Evolutionary conservation across 2,113 vertebrate genomes (phyloP), one percentile per base, ranked within the genome.

Genomic region (Petroica traversi): DNA sequence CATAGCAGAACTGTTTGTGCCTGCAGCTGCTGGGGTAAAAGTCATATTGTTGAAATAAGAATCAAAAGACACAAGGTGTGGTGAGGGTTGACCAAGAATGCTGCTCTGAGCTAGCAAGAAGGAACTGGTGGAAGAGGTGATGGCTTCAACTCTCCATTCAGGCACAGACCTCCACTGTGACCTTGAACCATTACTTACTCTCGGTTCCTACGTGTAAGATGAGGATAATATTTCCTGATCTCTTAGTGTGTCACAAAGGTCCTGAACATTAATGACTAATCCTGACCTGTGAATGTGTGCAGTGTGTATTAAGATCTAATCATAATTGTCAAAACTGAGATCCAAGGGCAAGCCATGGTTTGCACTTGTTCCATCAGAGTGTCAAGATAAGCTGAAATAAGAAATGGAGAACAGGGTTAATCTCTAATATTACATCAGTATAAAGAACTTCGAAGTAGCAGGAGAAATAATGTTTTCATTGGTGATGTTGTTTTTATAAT

Each of bases 181-280:
- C 71, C 48, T 92, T 94, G 71, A 73, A 73, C 38, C 25, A 16
- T 85, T 67, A 55, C 36, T 88, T 77, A 36, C 46, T 61, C 62
- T 77, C 59, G 15, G 24, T 54, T 84, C 26, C 48, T 12, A 1
- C 66, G 40, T 72, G 25, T 73, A 68, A 82, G 5, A 76, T 2
- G 4, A 89, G 25, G 74, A 41, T 84, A 89, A 25, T 90, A 85
- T 89, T 89, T 88, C 74, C 41, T 72, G 85, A 12, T 25, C 54
- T 82, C 72, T 85, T 76, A 57, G 36, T 72, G 25, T 79, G 41
- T 82, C 62, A 89, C 48, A 85, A 54, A 82, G 58, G 57, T 92
- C 57, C 24, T 72, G 66, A 62, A 88, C 66, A 49, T 78, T 82
- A 92, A 79, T 82, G 69, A 92, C 89, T 94, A 88, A 76, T 93